phyloP scores from a whole-genome alignment of 2,888 invertebrate species.

The Buathra laborator region DNA sequence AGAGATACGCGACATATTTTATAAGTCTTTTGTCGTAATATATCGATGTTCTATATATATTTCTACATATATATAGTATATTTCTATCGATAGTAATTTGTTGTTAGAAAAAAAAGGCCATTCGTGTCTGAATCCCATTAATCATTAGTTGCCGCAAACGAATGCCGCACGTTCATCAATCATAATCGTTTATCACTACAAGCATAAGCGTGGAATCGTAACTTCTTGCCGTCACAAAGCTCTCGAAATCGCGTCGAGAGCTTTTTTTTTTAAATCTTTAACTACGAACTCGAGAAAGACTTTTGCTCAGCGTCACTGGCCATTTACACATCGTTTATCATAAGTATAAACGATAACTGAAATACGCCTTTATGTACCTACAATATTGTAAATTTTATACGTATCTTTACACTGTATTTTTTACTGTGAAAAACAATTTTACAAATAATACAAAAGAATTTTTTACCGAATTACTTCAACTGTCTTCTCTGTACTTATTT shows the following conservation, averaged over 20 bases:
- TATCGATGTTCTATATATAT: conserved; percentile 40
- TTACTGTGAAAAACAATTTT: conserved; percentile 57
- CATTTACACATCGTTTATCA: conserved; percentile 39
- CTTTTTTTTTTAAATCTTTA: conserved; percentile 26
- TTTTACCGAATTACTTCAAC: conserved; percentile 18
- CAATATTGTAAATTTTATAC: conserved; percentile 63
- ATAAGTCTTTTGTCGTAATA: conserved; percentile 22
- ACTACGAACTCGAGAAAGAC: conserved; percentile 12
- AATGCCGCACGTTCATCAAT: conserved; percentile 11
- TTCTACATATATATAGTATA: conserved; percentile 18
- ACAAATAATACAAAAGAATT: conserved; percentile 53
- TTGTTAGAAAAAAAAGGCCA: not conserved
- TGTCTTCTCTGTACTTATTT: not conserved
- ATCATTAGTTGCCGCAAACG: conserved; percentile 44
- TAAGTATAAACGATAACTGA: conserved; percentile 40
- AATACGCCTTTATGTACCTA: conserved; percentile 58
- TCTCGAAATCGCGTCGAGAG: conserved; percentile 12
- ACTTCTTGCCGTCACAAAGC: conserved; percentile 48
- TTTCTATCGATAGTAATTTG: conserved; percentile 10
- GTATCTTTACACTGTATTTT: conserved; percentile 66
- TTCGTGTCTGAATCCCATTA: conserved; percentile 28
- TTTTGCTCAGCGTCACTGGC: conserved; percentile 30
- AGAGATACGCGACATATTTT: conserved; percentile 59
- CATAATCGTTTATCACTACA: conserved; percentile 15
- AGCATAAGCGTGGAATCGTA: conserved; percentile 11